A percentile compares a stretch with the other conserved stretches of the same genome.
These are phyloP conservation scores for Crocodylus rhombifer DNA, from an alignment of 2,797 vertebrate genomes.

Conservation along the genomic window DNA sequence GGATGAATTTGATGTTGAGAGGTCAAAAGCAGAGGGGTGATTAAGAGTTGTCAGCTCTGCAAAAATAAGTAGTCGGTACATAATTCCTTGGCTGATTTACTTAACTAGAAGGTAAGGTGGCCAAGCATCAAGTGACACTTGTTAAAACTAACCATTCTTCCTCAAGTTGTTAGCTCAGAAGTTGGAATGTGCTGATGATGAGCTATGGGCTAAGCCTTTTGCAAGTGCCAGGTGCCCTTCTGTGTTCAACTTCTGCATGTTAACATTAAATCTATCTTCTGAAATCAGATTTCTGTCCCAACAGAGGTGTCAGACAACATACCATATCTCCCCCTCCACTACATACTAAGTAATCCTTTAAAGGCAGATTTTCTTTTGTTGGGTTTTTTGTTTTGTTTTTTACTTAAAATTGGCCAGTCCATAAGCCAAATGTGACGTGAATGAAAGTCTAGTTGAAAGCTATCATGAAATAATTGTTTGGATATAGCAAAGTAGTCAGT, in stretches of 20 bases:
- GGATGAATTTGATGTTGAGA: not conserved
- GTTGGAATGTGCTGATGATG: not conserved
- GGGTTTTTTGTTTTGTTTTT: too few species aligned
- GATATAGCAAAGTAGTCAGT: rapidly evolving
- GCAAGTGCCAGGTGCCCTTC: not conserved
- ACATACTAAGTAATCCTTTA: not conserved
- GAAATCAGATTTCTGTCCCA: not conserved
- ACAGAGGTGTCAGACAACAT: not conserved
- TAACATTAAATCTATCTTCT: not conserved
- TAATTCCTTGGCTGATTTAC: not conserved
- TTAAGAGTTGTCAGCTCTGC: not conserved
- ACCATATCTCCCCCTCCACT: not conserved
- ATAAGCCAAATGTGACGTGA: rapidly evolving
- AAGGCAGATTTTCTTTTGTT: not conserved
- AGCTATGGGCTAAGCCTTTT: not conserved
- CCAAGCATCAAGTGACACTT: too few species aligned
- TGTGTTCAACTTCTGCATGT: not conserved
- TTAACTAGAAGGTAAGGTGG: not conserved
- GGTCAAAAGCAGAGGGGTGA: rapidly evolving
- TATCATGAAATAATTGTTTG: not conserved
- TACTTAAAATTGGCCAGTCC: too few species aligned
- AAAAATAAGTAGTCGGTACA: not conserved
- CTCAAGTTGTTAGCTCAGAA: not conserved
- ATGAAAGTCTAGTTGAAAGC: not conserved
- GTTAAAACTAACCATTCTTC: not conserved